Percentiles rank a stretch among this genome's conserved stretches.
phyloP scores from a whole-genome alignment of 1,140 invertebrate species.

The Trachymyrmex cornetzi region DNA sequence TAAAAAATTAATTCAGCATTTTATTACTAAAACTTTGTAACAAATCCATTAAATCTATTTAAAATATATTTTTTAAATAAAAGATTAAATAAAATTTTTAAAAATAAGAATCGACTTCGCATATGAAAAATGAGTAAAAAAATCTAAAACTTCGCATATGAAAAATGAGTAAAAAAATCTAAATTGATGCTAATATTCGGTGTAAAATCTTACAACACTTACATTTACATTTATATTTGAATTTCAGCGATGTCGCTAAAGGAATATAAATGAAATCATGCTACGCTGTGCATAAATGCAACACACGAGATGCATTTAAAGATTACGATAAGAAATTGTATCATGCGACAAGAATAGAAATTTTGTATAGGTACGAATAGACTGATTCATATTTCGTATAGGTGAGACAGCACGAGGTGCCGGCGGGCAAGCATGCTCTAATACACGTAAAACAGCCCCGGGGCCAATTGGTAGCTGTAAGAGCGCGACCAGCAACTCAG shows the following conservation, averaged over 20 bases:
- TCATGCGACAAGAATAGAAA: not conserved
- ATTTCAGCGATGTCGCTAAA: not conserved
- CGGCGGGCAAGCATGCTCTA: slow-evolving; percentile 93
- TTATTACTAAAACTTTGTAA: not conserved
- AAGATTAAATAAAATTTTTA: not conserved
- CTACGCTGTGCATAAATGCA: not conserved
- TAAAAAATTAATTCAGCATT: not conserved
- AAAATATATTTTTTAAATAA: not conserved
- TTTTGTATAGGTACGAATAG: not conserved
- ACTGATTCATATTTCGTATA: slow-evolving; percentile 55
- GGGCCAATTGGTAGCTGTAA: slow-evolving; percentile 93
- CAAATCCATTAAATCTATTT: not conserved
- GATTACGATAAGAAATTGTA: slow-evolving; percentile 9
- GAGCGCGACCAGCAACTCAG: slow-evolving; percentile 85
- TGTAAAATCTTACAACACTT: not conserved
- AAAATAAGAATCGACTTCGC: not conserved
- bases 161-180: not conserved
- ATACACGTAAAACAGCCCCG: slow-evolving; percentile 94
- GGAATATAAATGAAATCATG: slow-evolving; percentile 24
- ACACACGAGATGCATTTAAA: not conserved
- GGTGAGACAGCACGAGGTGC: slow-evolving; percentile 91
- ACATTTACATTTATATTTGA: slow-evolving; percentile 21
- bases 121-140: not conserved
- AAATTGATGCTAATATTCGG: not conserved
- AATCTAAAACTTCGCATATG: not conserved